A percentile compares a stretch with the other conserved stretches of the same genome.
phyloP scores from a whole-genome alignment of 2,888 invertebrate genomes.

The Eupeodes luniger region DNA sequence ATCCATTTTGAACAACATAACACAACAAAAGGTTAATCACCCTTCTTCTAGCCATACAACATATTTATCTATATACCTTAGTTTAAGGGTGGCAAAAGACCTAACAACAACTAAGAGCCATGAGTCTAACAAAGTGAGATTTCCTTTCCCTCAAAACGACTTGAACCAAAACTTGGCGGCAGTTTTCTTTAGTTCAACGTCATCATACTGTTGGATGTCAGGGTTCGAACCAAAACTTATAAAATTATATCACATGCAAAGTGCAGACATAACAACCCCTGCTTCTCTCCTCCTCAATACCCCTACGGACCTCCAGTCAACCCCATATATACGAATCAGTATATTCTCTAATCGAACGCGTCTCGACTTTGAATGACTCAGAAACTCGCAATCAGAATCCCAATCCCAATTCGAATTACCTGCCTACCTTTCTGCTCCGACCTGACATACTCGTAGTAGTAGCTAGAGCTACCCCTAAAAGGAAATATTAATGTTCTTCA shows the following conservation, averaged over 20 bases:
- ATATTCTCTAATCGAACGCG: constrained; percentile 11
- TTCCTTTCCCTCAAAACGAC: constrained; percentile 9
- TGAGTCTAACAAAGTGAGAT: constrained; percentile 23
- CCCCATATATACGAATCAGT: neutral
- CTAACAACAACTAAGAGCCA: neutral
- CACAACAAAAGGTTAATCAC: constrained; percentile 70
- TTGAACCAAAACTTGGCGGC: constrained; percentile 14
- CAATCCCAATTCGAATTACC: constrained; percentile 36
- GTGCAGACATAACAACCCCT: constrained; percentile 29
- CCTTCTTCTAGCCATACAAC: constrained; percentile 24
- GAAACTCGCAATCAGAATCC: constrained; percentile 17
- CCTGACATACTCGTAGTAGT: neutral
- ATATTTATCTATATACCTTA: too few relatives aligned
- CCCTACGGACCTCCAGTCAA: neutral
- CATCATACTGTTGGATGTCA: neutral
- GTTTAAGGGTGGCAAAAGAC: constrained; percentile 21
- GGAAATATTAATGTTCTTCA: constrained; percentile 70
- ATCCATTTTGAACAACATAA: constrained; percentile 40
- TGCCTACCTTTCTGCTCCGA: constrained; percentile 1
- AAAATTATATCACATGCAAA: constrained; percentile 58
- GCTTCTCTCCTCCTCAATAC: neutral
- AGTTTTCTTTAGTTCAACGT: constrained; percentile 26
- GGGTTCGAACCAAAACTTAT: constrained; percentile 41
- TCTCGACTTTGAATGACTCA: constrained; percentile 60
- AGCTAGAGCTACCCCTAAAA: neutral